A percentile compares a stretch with the other conserved stretches of the same genome.
Evolutionary conservation across 2,888 invertebrate genomes (phyloP).

Genomic region (Sipha maydis): DNA sequence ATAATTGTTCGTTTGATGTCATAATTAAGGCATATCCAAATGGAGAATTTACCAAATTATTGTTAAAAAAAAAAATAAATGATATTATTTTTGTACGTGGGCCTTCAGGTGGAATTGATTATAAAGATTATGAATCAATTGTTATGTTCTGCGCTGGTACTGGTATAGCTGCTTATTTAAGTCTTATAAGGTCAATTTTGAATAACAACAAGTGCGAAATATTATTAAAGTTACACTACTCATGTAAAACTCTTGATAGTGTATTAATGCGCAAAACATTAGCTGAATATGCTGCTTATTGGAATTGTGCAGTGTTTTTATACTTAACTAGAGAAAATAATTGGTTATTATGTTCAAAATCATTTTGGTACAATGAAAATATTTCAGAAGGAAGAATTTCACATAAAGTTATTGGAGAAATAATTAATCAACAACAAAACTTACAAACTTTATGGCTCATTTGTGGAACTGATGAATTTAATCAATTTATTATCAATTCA

Average conservation of each 20-base stretch:
- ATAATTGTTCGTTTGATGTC: slow-evolving; percentile 70
- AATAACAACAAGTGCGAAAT: slow-evolving; percentile 77
- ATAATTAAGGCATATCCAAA: slow-evolving; percentile 73
- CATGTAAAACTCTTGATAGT: slow-evolving; percentile 72
- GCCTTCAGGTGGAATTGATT: slow-evolving; percentile 75
- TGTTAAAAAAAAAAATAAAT: slow-evolving; percentile 67
- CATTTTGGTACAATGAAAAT: slow-evolving; percentile 48
- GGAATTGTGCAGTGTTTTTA: slow-evolving; percentile 80
- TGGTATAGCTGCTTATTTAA: slow-evolving; percentile 78
- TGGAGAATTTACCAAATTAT: slow-evolving; percentile 73
- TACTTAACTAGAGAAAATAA: slow-evolving; percentile 66
- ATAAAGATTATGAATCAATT: slow-evolving; percentile 68
- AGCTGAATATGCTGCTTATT: slow-evolving; percentile 72
- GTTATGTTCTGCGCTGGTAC: slow-evolving; percentile 78
- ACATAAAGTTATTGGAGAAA: not conserved
- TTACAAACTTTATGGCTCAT: slow-evolving; percentile 39
- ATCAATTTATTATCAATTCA: not conserved
- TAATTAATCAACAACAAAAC: not conserved
- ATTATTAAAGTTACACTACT: slow-evolving; percentile 73
- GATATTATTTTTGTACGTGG: slow-evolving; percentile 77
- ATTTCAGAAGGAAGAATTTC: slow-evolving; percentile 35
- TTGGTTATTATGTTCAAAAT: slow-evolving; percentile 26
- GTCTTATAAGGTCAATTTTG: slow-evolving; percentile 74
- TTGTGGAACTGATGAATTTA: slow-evolving; percentile 39
- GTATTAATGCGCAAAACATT: slow-evolving; percentile 75